Evolutionary conservation across 2,888 invertebrate genomes (phyloP).

Genomic region (Pachymerium ferrugineum): DNA sequence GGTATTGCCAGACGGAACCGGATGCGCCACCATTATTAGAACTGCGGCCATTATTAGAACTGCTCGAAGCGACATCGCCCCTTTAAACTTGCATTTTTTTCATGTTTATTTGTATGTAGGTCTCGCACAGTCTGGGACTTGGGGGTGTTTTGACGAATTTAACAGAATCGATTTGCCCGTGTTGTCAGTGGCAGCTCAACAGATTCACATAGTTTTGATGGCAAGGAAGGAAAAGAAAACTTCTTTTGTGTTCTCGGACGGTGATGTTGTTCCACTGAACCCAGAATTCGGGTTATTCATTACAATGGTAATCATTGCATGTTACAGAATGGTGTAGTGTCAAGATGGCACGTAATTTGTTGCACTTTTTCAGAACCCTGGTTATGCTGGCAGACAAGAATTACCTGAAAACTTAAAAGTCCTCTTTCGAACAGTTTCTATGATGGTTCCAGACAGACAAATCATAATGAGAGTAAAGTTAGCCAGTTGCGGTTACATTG

Average conservation of each 20-base stretch:
- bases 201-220: conserved; percentile 84
- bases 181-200: conserved; percentile 90
- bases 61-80: no score
- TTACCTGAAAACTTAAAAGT: conserved; percentile 95
- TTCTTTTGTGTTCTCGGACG: conserved; percentile 87
- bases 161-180: conserved; percentile 92
- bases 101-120: conserved; percentile 51
- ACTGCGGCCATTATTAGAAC: no score
- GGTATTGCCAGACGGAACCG: no score
- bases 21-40: no score
- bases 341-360: neutral
- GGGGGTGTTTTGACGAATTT: conserved; percentile 98
- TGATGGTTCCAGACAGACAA: conserved; percentile 98
- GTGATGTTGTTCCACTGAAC: conserved; percentile 85
- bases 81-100: neutral
- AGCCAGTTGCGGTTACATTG: conserved; percentile 91
- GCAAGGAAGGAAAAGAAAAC: conserved; percentile 92
- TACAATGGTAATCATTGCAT: conserved; percentile 68
- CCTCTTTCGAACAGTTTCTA: conserved; percentile 94
- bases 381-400: conserved; percentile 93
- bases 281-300: conserved; percentile 95
- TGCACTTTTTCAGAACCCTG: conserved; percentile 72
- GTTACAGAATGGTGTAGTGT: neutral
- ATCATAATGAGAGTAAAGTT: conserved; percentile 95
- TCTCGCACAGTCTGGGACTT: conserved; percentile 88